These are phyloP conservation scores for Cyclina sinensis DNA, from an alignment of 1,140 invertebrate species.

Conservation along the genomic window DNA sequence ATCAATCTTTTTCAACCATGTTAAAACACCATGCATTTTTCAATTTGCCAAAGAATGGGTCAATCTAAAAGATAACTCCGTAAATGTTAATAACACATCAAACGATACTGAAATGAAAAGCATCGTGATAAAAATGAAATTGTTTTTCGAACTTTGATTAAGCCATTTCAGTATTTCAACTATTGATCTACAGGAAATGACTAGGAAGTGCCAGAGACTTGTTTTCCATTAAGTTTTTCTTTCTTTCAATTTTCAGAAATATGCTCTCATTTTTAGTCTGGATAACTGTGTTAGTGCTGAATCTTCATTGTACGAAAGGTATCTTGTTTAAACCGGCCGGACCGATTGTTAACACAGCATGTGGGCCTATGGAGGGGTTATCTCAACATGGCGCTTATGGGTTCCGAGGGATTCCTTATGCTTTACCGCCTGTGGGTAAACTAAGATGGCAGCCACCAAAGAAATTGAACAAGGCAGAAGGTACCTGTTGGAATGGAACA, in stretches of 20 bases:
- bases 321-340: background rate
- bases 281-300: background rate
- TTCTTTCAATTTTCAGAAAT: constrained; percentile 1
- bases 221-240: background rate
- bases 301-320: background rate
- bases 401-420: constrained; percentile 38
- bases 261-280: background rate
- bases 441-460: constrained; percentile 44
- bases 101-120: too few species aligned
- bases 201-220: too few species aligned
- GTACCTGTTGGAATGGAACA: constrained; percentile 38
- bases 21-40: too few species aligned
- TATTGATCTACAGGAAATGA: too few species aligned
- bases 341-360: constrained; percentile 24
- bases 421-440: constrained; percentile 16
- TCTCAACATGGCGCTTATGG: constrained; percentile 8
- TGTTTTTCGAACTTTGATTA: too few species aligned
- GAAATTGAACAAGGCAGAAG: background rate
- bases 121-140: too few species aligned
- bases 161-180: too few species aligned
- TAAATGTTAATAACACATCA: too few species aligned
- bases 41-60: too few species aligned
- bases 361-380: constrained; percentile 34
- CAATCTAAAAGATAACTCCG: too few species aligned
- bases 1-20: too few species aligned